Evolutionary conservation across 1,140 invertebrate species (phyloP).

Genomic region (Phymorhynchus buccinoides): DNA sequence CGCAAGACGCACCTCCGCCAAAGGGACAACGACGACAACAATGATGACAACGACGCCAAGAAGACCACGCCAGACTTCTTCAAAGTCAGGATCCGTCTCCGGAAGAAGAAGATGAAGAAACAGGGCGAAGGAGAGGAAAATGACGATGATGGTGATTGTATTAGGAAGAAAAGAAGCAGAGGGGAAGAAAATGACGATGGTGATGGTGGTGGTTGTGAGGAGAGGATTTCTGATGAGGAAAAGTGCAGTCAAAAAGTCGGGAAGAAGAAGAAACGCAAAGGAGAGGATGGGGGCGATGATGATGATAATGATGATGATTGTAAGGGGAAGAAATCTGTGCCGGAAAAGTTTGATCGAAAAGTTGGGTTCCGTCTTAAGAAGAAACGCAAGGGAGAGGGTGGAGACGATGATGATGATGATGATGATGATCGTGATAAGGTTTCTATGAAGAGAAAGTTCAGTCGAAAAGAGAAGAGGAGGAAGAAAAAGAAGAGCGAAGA

Average conservation of each 20-base stretch:
- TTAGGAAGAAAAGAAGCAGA: too few relatives aligned
- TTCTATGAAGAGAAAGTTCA: neutral
- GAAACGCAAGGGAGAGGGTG: neutral
- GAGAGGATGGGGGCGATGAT: neutral
- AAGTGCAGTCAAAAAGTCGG: too few relatives aligned
- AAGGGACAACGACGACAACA: neutral
- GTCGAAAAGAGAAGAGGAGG: neutral
- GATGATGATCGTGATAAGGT: too few relatives aligned
- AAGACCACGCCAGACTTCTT: neutral
- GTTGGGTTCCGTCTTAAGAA: neutral
- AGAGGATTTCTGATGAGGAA: too few relatives aligned
- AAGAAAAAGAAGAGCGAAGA: neutral
- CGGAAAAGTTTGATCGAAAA: too few relatives aligned
- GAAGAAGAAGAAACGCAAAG: slow-evolving; percentile 15
- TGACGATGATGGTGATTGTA: too few relatives aligned
- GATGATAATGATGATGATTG: too few relatives aligned
- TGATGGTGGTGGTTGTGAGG: too few relatives aligned
- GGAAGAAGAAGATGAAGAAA: slow-evolving; percentile 19
- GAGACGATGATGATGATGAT: neutral
- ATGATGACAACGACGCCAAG: neutral
- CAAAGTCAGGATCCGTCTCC: neutral
- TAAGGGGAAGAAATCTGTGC: too few relatives aligned
- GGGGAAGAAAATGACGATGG: neutral
- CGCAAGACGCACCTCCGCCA: slow-evolving; percentile 12
- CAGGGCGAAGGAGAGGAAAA: neutral